phyloP scores from a whole-genome alignment of 2,888 invertebrate species.

The Spatulosminthurus flaviceps region DNA sequence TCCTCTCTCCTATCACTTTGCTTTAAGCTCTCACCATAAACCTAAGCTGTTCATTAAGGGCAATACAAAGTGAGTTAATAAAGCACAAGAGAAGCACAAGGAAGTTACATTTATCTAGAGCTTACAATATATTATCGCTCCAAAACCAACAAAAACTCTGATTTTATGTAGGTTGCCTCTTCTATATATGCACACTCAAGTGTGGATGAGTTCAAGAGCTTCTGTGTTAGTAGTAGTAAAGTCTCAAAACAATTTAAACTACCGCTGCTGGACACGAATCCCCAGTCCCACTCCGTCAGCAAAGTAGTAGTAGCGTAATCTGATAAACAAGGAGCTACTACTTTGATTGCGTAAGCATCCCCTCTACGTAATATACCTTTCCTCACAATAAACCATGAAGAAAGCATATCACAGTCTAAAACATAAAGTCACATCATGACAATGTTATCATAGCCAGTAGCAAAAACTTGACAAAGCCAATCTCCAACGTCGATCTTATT shows the following conservation, averaged over 20 bases:
- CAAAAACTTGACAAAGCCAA: constrained; percentile 32
- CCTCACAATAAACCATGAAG: neutral
- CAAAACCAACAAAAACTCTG: neutral
- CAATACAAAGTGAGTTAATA: constrained; percentile 4
- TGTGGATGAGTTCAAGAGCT: neutral
- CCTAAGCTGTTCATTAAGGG: constrained; percentile 13
- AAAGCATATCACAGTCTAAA: neutral
- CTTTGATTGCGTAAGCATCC: too few relatives aligned
- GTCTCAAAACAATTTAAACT: neutral
- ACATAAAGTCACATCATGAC: constrained; percentile 18
- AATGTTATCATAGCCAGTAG: constrained; percentile 9
- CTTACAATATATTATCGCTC: constrained; percentile 12
- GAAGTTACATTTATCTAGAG: neutral
- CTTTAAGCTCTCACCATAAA: neutral
- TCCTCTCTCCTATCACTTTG: neutral
- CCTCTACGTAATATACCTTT: neutral
- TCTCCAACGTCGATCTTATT: neutral
- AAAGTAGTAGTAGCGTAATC: constrained; percentile 18
- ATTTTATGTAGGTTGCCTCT: constrained; percentile 8
- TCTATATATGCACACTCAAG: neutral
- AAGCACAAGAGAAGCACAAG: neutral
- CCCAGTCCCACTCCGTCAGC: constrained; percentile 1
- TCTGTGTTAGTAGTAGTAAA: neutral
- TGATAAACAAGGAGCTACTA: neutral
- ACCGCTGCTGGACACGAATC: neutral